These are phyloP conservation scores for Dromococcyx pavoninus DNA, from an alignment of 2,797 vertebrate genomes.

Conservation along the genomic window DNA sequence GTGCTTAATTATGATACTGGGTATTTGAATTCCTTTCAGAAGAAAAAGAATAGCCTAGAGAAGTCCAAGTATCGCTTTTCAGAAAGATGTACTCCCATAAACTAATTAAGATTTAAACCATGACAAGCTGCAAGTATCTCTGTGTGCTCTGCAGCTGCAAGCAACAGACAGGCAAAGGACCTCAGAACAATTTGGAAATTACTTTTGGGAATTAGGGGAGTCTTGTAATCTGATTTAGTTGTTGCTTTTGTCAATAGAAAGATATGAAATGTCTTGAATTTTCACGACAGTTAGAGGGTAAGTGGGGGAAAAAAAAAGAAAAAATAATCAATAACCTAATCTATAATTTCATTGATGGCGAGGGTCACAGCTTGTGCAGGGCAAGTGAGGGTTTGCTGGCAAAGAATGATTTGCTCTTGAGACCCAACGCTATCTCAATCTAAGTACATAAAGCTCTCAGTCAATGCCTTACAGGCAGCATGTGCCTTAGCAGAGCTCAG, in stretches of 20 bases:
- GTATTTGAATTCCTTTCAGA: conserved; percentile 64
- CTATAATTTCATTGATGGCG: not conserved
- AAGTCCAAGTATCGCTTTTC: conserved; percentile 59
- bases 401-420: conserved; percentile 8
- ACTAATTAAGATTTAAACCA: conserved; percentile 72
- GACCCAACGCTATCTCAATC: not conserved
- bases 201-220: conserved; percentile 46
- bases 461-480: not conserved
- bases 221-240: conserved; percentile 42
- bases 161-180: conserved; percentile 14
- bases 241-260: conserved; percentile 35
- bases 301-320: fast-evolving
- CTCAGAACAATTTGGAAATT: conserved; percentile 62
- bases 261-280: conserved; percentile 23
- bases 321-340: conserved; percentile 46
- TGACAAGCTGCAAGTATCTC: conserved; percentile 59
- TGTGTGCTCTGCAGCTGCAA: not conserved
- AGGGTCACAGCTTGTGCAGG: not conserved
- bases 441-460: not conserved
- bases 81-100: conserved; percentile 61
- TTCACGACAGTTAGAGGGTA: not conserved
- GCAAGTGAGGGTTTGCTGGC: not conserved
- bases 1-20: conserved; percentile 35
- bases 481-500: conserved; percentile 6
- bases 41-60: conserved; percentile 65